Base-by-base conservation (phyloP, 2,888 invertebrate genomes). In the Leptinotarsa haldemani region DNA sequence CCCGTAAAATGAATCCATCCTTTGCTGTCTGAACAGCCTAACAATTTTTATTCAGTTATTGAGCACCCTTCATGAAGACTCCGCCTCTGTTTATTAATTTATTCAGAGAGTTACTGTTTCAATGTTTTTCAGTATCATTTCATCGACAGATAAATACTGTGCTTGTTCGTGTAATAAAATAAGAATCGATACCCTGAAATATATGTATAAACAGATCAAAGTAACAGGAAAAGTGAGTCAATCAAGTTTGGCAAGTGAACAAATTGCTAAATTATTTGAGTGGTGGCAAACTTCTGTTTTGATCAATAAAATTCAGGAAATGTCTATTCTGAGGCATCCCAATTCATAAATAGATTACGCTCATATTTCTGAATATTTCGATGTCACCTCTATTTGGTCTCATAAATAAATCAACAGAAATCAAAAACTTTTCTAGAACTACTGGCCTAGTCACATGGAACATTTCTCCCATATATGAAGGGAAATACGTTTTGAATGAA, bases 231-330 rank as follows among this genome's bases (percentile, higher is more conserved):
- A 61, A 16, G 16, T 61, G 40, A 30, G 40, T 61, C 61, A 61
- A 61, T 61, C 61, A 61, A 61, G 30, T 61, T 61, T 61, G 61
- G 61, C 61, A 61, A 7, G n/a, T 30, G 25, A 61, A 61, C 30
- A 30, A 25, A 25, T 40, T 3, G 40, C 9, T 40, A 61, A 30
- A 30, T 18, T 30, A 2, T 30, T n/a, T 7, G n/a, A 61, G 30
- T 40, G n/a, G 12, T 56, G 1, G 22, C 20, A 56, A 13, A 20
- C 22, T 56, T 20, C 56, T 22, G 22, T 56, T 56, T 56, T 56
- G 13, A 56, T 56, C 18, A 56, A 56, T 13, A 56, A 20, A 56
- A 25, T 13, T 22, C 3, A 20, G 56, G 1, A 56, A 56, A 56
- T 56, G 18, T 56, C 15, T 40, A 40, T 40, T 40, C 40, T 40